A percentile compares a stretch with the other conserved stretches of the same genome.
These are phyloP conservation scores for Torymus auratus DNA, from an alignment of 2,888 invertebrate genomes.

Conservation along the genomic window DNA sequence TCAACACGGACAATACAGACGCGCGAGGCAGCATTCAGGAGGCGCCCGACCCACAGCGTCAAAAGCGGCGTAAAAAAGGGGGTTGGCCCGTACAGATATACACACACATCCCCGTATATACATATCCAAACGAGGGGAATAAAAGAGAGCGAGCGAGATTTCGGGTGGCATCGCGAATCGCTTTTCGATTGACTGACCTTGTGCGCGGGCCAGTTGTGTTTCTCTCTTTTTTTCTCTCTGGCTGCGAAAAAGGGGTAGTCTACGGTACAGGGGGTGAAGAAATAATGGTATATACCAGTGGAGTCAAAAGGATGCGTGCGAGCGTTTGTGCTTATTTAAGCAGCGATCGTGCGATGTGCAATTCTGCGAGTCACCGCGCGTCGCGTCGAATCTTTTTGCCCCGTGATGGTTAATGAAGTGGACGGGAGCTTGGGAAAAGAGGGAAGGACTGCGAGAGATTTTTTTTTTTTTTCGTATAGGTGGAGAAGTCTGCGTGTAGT, in stretches of 20 bases:
- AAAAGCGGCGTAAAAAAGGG: background rate
- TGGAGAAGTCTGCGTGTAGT: background rate
- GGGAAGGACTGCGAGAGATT: background rate
- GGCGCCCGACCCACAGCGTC: background rate
- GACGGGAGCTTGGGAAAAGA: background rate
- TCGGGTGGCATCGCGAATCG: conserved; percentile 60
- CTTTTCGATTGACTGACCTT: conserved; percentile 67
- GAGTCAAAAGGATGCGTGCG: background rate
- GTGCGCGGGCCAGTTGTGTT: conserved; percentile 40
- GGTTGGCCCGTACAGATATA: conserved; percentile 3
- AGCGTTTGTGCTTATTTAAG: conserved; percentile 22
- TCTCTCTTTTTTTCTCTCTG: background rate
- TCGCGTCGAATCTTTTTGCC: background rate
- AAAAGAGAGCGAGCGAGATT: conserved; percentile 35
- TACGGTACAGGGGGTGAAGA: background rate
- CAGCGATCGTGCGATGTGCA: background rate
- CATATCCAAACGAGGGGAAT: background rate
- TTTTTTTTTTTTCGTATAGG: conserved; percentile 8
- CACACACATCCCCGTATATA: background rate
- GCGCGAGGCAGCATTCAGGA: background rate
- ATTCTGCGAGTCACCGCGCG: conserved; percentile 24
- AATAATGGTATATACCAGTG: conserved; percentile 31
- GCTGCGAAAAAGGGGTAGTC: no score
- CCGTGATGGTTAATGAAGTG: conserved; percentile 25
- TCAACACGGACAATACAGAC: background rate